Evolutionary conservation across 2,888 invertebrate species (phyloP).

Genomic region (Scelioninae gen. 1): DNA sequence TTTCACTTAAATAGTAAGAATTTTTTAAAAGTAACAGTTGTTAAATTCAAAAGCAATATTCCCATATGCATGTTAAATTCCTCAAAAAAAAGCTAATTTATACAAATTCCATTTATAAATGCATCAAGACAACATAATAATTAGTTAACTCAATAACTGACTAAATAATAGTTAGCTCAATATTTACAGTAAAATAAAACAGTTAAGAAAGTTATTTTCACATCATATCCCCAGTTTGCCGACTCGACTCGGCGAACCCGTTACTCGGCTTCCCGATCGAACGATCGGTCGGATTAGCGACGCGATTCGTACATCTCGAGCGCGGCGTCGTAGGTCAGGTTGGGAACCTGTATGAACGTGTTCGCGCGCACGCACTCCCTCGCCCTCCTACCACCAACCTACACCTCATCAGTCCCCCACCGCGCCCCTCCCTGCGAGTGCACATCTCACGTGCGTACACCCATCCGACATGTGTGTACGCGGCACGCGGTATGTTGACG

Average conservation of each 20-base stretch:
- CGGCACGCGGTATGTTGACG: constrained; percentile 61
- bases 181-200: too few species aligned
- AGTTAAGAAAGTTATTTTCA: too few species aligned
- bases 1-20: too few species aligned
- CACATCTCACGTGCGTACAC: constrained; percentile 46
- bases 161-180: too few species aligned
- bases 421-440: background rate
- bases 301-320: background rate
- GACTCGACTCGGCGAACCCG: background rate
- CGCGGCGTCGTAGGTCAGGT: constrained; percentile 46
- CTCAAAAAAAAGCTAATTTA: too few species aligned
- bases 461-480: constrained; percentile 56
- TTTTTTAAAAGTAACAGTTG: too few species aligned
- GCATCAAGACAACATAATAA: too few species aligned
- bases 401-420: background rate
- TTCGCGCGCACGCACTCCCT: constrained; percentile 32
- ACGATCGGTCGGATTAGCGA: too few species aligned
- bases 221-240: background rate
- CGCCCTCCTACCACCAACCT: constrained; percentile 11
- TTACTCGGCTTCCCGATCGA: background rate
- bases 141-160: too few species aligned
- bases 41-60: too few species aligned
- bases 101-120: too few species aligned
- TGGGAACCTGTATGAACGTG: constrained; percentile 48
- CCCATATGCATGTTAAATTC: too few species aligned